Evolutionary conservation across 2,888 invertebrate species (phyloP).

Genomic region (Limnephilus rhombicus): DNA sequence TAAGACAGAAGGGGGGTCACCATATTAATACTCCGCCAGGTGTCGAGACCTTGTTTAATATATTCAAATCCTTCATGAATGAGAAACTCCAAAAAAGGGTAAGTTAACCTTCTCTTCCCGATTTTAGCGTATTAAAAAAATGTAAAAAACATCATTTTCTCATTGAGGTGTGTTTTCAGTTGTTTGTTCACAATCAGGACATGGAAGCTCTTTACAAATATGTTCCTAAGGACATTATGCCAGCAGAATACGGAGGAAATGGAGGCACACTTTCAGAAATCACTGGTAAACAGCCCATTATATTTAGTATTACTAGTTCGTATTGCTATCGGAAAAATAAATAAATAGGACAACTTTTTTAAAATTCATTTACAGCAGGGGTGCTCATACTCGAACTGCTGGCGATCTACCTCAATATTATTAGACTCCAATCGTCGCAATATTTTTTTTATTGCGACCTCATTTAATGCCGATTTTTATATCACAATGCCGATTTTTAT

Average conservation of each 20-base stretch:
- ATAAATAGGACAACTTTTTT: too few species aligned
- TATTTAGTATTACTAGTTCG: not conserved
- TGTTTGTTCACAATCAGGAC: constrained; percentile 75
- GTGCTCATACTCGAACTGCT: too few species aligned
- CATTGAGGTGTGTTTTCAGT: constrained; percentile 71
- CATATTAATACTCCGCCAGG: constrained; percentile 78
- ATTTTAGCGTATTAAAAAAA: not conserved
- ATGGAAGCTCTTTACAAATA: constrained; percentile 74
- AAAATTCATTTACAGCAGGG: too few species aligned
- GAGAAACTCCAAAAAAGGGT: constrained; percentile 79
- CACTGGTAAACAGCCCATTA: constrained; percentile 70
- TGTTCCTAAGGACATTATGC: constrained; percentile 76
- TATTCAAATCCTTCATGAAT: constrained; percentile 77
- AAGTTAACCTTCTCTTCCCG: constrained; percentile 68
- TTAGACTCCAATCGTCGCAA: too few species aligned
- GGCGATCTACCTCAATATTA: too few species aligned
- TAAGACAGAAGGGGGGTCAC: constrained; percentile 79
- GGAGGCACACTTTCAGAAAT: constrained; percentile 75
- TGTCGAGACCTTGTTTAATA: constrained; percentile 77
- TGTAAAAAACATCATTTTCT: not conserved
- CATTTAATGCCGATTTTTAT: too few species aligned
- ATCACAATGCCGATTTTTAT: too few species aligned
- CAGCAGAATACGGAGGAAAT: constrained; percentile 79
- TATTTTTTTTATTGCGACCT: too few species aligned
- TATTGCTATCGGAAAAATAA: not conserved